Evolutionary conservation across 2,797 vertebrate genomes (phyloP).

Genomic region (Carcharodon carcharias): DNA sequence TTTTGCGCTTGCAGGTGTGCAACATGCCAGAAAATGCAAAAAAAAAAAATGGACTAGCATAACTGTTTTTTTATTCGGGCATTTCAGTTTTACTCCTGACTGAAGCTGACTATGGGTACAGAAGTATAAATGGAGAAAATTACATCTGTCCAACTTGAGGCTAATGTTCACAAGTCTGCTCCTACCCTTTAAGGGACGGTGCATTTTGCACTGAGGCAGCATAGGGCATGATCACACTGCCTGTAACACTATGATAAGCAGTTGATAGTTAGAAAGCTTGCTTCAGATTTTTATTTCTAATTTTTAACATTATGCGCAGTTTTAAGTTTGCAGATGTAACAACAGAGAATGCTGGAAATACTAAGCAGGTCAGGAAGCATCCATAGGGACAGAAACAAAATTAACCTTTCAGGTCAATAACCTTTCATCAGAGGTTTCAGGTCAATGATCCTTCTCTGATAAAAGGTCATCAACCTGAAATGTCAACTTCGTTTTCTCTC

Average conservation of each 20-base stretch:
- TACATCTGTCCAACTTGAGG: not conserved
- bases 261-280: not conserved
- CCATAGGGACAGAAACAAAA: not conserved
- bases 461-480: not conserved
- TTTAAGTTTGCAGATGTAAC: not conserved
- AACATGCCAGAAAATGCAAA: not conserved
- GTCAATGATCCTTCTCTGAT: too few species aligned
- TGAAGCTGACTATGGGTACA: not conserved
- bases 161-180: not conserved
- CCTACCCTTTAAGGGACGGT: not conserved
- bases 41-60: not conserved
- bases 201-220: not conserved
- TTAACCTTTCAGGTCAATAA: not conserved
- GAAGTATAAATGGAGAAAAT: not conserved
- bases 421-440: not conserved
- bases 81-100: not conserved
- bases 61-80: not conserved
- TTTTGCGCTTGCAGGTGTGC: not conserved
- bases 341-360: not conserved
- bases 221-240: not conserved
- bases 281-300: not conserved
- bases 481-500: not conserved
- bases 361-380: not conserved
- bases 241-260: not conserved
- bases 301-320: not conserved